Conservation (phyloP, 2,113 vertebrate genomes). For the Phrynosoma platyrhinos region DNA sequence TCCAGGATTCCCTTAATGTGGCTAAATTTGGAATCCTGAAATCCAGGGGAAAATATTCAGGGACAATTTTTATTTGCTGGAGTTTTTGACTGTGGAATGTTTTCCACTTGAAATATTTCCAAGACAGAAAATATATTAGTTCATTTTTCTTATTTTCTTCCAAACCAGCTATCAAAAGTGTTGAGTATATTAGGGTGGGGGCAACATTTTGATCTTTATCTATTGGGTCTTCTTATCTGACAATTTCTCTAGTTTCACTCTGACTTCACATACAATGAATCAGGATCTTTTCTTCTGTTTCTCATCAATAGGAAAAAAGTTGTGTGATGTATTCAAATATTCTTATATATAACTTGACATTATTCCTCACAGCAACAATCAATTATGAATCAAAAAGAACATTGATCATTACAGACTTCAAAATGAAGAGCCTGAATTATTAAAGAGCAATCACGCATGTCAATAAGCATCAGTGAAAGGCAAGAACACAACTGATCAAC, state of each 20-base stretch:
- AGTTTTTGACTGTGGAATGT: not conserved
- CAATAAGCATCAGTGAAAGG: slow-evolving; percentile 29
- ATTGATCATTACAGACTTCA: slow-evolving; percentile 2
- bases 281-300: slow-evolving; percentile 29
- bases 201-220: slow-evolving; percentile 2
- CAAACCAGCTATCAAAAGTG: too few species aligned
- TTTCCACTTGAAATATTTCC: not conserved
- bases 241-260: slow-evolving; percentile 13
- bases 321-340: slow-evolving; percentile 45
- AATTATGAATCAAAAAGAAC: slow-evolving; percentile 27
- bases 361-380: slow-evolving; percentile 26
- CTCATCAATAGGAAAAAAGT: slow-evolving; percentile 39
- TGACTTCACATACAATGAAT: slow-evolving; percentile 25
- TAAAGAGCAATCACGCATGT: not conserved
- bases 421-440: slow-evolving; percentile 21
- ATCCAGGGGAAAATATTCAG: too few species aligned
- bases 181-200: too few species aligned
- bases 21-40: too few species aligned
- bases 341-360: slow-evolving; percentile 37
- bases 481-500: slow-evolving; percentile 9
- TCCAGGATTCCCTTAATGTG: too few species aligned
- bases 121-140: not conserved
- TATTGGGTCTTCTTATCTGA: slow-evolving; percentile 32
- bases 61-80: not conserved
- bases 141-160: not conserved